Conservation (phyloP, 92 coral and sea anemone genomes). For the Porites rus region DNA sequence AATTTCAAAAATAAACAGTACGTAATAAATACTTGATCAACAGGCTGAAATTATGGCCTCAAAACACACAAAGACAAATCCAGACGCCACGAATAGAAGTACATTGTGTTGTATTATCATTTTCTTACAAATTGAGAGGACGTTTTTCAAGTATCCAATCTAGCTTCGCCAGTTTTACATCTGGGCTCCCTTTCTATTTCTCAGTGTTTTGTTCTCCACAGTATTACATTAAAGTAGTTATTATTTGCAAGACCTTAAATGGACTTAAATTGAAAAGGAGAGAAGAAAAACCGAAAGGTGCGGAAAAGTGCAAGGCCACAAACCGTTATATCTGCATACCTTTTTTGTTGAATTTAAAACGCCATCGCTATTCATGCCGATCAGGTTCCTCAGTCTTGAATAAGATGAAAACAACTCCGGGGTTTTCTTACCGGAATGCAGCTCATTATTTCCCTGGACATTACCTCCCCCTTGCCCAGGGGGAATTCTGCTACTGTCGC, state of each 20-base stretch:
- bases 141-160: too few relatives aligned
- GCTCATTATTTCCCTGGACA: constrained; percentile 13
- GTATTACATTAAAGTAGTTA: too few relatives aligned
- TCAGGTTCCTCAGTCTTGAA: constrained; percentile 58
- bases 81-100: too few relatives aligned
- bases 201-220: too few relatives aligned
- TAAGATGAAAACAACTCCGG: constrained; percentile 73
- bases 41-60: neutral
- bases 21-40: neutral
- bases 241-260: too few relatives aligned
- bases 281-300: too few relatives aligned
- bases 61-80: too few relatives aligned
- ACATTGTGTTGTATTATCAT: too few relatives aligned
- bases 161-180: too few relatives aligned
- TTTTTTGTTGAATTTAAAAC: constrained; percentile 28
- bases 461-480: constrained; percentile 78
- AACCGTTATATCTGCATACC: constrained; percentile 13
- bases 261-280: too few relatives aligned
- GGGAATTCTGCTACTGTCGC: constrained; percentile 83
- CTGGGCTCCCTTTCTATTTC: too few relatives aligned
- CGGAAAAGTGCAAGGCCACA: neutral
- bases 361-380: constrained; percentile 22
- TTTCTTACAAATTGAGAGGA: too few relatives aligned
- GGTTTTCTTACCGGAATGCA: constrained; percentile 58
- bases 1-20: neutral